phyloP scores from a whole-genome alignment of 2,888 invertebrate species.

The Eupithecia dodoneata region DNA sequence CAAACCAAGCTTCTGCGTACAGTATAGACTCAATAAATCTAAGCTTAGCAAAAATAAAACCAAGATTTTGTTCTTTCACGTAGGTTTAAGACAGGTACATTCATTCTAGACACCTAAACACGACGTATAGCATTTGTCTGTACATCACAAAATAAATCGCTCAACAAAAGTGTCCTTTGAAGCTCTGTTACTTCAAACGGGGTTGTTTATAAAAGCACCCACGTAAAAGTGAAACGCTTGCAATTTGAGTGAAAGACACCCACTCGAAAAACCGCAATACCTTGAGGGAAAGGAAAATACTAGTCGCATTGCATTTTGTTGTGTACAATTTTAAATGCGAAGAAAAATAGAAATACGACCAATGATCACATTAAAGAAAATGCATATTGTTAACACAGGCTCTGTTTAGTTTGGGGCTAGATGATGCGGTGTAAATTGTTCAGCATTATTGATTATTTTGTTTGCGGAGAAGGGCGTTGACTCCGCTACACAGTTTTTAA shows the following conservation, averaged over 20 bases:
- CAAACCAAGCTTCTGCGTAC: background rate
- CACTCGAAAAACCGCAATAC: slow-evolving; percentile 10
- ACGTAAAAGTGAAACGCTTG: slow-evolving; percentile 21
- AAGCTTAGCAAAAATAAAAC: background rate
- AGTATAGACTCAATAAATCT: background rate
- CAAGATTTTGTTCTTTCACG: background rate
- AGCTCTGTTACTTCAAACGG: background rate
- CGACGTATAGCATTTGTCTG: background rate
- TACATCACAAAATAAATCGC: slow-evolving; percentile 6
- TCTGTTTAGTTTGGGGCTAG: background rate
- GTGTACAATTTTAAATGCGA: background rate
- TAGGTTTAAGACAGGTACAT: background rate
- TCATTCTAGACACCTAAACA: background rate
- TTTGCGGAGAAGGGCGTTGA: no score
- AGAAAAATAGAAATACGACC: background rate
- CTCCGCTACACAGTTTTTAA: no score
- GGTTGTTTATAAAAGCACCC: slow-evolving; percentile 11
- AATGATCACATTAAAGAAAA: background rate
- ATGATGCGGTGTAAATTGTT: background rate
- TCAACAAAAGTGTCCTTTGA: slow-evolving; percentile 10
- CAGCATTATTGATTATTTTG: background rate
- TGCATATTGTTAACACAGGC: background rate
- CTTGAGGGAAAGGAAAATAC: slow-evolving; percentile 6
- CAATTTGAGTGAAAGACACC: slow-evolving; percentile 27
- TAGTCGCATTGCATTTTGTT: slow-evolving; percentile 2